Evolutionary conservation across 2,113 vertebrate genomes (phyloP), one percentile per base, ranked within the genome.

Genomic region (Brienomyrus brachyistius): DNA sequence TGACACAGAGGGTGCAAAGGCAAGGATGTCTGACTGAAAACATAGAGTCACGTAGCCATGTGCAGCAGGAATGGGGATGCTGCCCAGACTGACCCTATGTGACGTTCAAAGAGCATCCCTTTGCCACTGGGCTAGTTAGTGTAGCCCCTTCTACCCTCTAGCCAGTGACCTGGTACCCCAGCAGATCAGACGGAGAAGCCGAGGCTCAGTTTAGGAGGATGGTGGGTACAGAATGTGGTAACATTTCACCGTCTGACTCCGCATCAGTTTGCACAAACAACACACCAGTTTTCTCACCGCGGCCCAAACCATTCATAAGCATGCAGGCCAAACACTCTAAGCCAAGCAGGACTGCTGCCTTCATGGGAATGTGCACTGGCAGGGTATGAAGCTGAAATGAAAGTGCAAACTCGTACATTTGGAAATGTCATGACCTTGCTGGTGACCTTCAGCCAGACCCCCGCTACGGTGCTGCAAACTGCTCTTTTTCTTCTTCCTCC

Each of bases 401-500:
- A 70, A 31, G n/a, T 70, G 21, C 19, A 40, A 6, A 87, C n/a
- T 87, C 93, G 92, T 92, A 95, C 93, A 93, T 87, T 88, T 87
- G 31, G 52, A 43, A 21, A 91, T 92, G 90, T 89, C 84, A 90
- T 93, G 94, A 90, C 92, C 92, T 88, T 93, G 93, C 31, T 47
- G 90, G 86, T 94, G 92, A 43, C 52, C 91, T 70, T 94, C 92
- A 40, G 23, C 89, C 1, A 94, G 94, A 89, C 94, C 93, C 48
- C 94, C 92, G 80, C 92, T 92, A 13, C 90, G 93, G 94, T 56
- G 87, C 54, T 93, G 90, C 52, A 93, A 93, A 15, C 93, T 94
- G 19, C 90, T 87, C 19, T 91, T 90, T 91, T 94, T 95, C 88
- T 89, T 94, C 92, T 94, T 95, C 92, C 92, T 94, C 92, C 95